Evolutionary conservation across 2,888 invertebrate species (phyloP), one percentile per base, ranked within the genome.

Genomic region (Nemotelus nigrinus): DNA sequence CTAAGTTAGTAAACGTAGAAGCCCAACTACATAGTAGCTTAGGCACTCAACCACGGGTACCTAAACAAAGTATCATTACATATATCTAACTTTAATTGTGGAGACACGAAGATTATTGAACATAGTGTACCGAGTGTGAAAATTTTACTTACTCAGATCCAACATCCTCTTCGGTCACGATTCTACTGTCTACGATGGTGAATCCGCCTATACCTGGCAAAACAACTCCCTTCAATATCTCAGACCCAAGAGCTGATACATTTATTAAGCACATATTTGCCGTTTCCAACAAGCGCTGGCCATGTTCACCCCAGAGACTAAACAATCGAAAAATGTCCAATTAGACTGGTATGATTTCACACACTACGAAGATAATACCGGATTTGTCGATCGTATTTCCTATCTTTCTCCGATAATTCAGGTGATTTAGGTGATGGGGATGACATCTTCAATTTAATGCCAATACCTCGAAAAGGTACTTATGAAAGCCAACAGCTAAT

Each of bases 231-330:
- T 99, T 99, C 47, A 99, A 88, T 78, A 96, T 92, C 89, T 99
- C 99, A 44, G 98, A 97, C 10, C 98, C 98, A 67, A 96, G 89
- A 4, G 95, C 96, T 60, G 94, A 96, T 1, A 97, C 98, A 88
- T 98, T 97, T 80, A 99, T 93, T 44, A 99, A 87, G 86, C 98
- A 99, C 82, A 99, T 92, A 85, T 95, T 94, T 25, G 97, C 93
- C 80, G 91, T 90, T 89, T 99, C 98, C 78, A 99, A 89, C 3
- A 94, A 90, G 80, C 90, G 88, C 88, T 99, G 99, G 0, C 99
- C 99, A 88, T 98, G 97, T 85, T 99, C 99, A 80, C 99, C 99
- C 99, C 99, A 99, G 83, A 99, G 90, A 84, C 96, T 95, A 41
- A 25, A 25, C 25, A 25, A 25, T 25, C 25, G 25, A 25, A 25